Evolutionary conservation across 2,113 vertebrate genomes (phyloP).

Genomic region (Pedionomus torquatus): DNA sequence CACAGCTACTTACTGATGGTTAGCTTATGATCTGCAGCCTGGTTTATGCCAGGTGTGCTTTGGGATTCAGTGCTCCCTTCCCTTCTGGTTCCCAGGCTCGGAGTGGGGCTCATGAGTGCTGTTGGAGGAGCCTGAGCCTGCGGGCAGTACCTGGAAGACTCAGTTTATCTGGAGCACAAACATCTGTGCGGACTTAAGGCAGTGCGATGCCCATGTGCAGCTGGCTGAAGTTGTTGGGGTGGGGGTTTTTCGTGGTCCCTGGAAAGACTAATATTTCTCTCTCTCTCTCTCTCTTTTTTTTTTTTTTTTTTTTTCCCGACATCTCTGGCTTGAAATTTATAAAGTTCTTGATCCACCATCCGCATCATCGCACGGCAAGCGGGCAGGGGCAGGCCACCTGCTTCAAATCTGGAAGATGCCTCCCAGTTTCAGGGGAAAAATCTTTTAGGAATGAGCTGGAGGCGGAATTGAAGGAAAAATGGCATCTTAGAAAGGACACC

Average conservation of each 20-base stretch:
- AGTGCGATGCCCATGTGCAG: rapidly evolving
- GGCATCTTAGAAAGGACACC: not conserved
- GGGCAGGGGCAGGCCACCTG: not conserved
- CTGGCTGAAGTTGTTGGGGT: not conserved
- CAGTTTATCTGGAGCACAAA: not conserved
- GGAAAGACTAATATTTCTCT: not conserved
- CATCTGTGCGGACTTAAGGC: not conserved
- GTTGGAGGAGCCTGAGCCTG: not conserved
- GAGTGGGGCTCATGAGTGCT: not conserved
- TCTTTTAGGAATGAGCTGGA: not conserved
- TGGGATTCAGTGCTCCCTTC: not conserved
- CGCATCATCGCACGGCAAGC: rapidly evolving
- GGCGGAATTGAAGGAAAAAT: not conserved
- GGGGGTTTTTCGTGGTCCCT: not conserved
- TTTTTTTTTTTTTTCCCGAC: not conserved
- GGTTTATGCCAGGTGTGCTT: not conserved
- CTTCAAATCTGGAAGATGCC: not conserved
- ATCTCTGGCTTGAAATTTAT: not conserved
- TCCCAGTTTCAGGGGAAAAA: not conserved
- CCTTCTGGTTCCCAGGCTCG: not conserved
- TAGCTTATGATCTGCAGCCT: not conserved
- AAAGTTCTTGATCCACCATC: not conserved
- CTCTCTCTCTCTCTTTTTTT: not conserved
- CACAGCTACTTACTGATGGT: not conserved
- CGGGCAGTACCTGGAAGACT: not conserved